Base-by-base conservation (phyloP, 1,140 invertebrate species). In the Neodiprion virginianus region DNA sequence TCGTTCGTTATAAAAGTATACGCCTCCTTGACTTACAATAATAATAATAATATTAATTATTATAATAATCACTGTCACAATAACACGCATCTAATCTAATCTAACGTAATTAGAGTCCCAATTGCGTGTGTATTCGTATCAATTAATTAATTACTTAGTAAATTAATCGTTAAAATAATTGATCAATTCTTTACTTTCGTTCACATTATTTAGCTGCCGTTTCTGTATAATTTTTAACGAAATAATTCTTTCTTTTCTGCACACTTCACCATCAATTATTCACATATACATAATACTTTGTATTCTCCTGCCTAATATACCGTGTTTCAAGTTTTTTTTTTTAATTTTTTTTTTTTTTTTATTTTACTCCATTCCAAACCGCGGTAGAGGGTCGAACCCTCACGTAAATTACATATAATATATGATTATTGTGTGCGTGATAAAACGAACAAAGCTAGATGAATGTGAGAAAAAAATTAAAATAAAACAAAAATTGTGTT, bases 1-100 rank as follows among this genome's bases (percentile, higher is more conserved):
- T 79, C 69, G 67, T 71, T 77, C 40, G 74, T 76, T 71, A 72
- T 77, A 77, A 77, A 80, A 78, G 73, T 77, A 74, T 74, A 74
- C 72, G 73, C 73, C 49, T 40, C 47, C 70, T 75, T 69, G 28
- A 40, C 2, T 40, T 40, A 40, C 0, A 40, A 40, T 40, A 40
- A 40, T 40, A 40, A 40, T 40, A 40, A 40, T 40, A 40, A 40
- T 40, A 21, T 71, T 77, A 53, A 75, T 76, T 71, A 72, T 77
- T 75, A 77, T 78, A 78, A 72, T 77, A 74, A 72, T 72, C 72
- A 71, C 71, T 48, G 48, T 48, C 70, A 68, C 68, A 61, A 14
- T 61, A 61, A 61, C 5, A 17, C n/a, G 53, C n/a, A 61, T 17
- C n/a, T 61, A 61, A 61, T 61, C 53, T 61, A 61, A 61, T 61